Conservation (phyloP, 2,113 vertebrate species). For the Perccottus glenii region DNA sequence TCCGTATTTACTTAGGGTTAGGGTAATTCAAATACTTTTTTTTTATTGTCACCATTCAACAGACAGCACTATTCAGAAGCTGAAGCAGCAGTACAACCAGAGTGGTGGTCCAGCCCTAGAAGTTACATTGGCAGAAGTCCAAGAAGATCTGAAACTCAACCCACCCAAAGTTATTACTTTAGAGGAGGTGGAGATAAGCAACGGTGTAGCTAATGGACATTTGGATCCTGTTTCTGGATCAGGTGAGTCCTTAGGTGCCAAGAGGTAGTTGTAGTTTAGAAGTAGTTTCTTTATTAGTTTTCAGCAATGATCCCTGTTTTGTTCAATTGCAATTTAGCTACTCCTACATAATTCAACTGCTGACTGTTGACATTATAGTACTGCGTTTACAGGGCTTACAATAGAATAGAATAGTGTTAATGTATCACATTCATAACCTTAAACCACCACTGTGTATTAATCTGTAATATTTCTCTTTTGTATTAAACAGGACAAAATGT, state of each 20-base stretch:
- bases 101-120: slow-evolving; percentile 67
- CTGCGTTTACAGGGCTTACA: no score
- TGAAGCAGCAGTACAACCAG: slow-evolving; percentile 88
- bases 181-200: slow-evolving; percentile 81
- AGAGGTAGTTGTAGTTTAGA: no score
- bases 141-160: slow-evolving; percentile 82
- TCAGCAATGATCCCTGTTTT: no score
- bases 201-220: slow-evolving; percentile 82
- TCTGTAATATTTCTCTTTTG: background rate
- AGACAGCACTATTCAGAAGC: slow-evolving; percentile 90
- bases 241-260: slow-evolving; percentile 73
- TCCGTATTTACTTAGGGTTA: no score
- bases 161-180: slow-evolving; percentile 84
- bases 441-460: background rate
- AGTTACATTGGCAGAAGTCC: slow-evolving; percentile 81
- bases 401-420: background rate
- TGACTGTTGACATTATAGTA: no score
- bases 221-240: slow-evolving; percentile 68
- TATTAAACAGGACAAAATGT: slow-evolving; percentile 76
- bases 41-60: slow-evolving; percentile 16
- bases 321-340: no score
- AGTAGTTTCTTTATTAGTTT: no score
- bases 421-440: background rate
- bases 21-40: background rate
- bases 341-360: no score